A percentile compares a stretch with the other conserved stretches of the same genome.
Evolutionary conservation across 1,140 invertebrate genomes (phyloP).

Genomic region (Chironomus striatipennis): DNA sequence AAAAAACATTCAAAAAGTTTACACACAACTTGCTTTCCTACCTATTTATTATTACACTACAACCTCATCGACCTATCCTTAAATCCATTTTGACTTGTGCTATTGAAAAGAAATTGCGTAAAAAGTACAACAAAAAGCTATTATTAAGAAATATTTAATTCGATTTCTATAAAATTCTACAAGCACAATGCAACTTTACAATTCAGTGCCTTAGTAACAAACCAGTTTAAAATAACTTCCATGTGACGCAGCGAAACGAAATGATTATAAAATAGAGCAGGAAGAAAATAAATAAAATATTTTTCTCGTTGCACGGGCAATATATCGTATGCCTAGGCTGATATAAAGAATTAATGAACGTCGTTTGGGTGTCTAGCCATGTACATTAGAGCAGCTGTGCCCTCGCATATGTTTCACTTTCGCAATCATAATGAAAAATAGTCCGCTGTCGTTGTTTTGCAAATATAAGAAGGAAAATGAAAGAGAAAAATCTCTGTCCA

Average conservation of each 20-base stretch:
- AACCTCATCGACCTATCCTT: background rate
- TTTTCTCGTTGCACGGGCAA: background rate
- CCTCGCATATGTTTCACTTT: too few relatives aligned
- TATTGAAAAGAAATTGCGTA: background rate
- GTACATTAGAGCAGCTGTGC: background rate
- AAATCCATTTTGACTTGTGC: background rate
- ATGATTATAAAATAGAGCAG: background rate
- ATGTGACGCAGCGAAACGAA: background rate
- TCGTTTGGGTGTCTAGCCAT: slow-evolving; percentile 1
- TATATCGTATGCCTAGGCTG: background rate
- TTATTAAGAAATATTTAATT: background rate
- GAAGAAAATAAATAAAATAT: background rate
- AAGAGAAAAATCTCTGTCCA: too few relatives aligned
- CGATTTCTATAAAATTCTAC: background rate
- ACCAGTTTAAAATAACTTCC: background rate
- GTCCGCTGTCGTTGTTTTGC: too few relatives aligned
- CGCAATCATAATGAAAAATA: too few relatives aligned
- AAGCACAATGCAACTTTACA: background rate
- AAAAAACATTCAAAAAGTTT: too few relatives aligned
- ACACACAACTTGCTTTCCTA: background rate
- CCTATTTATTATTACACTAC: background rate
- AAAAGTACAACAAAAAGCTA: background rate
- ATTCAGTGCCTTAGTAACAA: background rate
- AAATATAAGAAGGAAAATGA: too few relatives aligned
- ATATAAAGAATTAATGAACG: background rate